Evolutionary conservation across 2,113 vertebrate genomes (phyloP), one percentile per base, ranked within the genome.

Genomic region (Entelurus aequoreus): DNA sequence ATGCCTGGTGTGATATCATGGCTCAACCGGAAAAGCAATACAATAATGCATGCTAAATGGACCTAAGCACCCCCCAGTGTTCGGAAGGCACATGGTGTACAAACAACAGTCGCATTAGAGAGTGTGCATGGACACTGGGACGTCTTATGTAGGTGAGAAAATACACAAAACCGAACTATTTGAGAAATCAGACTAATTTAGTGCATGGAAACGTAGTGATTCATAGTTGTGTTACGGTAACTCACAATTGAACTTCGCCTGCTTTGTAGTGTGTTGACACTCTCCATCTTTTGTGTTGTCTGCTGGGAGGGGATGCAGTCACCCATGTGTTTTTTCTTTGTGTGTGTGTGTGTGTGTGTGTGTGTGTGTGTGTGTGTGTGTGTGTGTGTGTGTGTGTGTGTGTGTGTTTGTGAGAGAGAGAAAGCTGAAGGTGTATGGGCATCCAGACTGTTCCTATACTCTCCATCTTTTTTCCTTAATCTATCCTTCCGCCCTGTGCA

Each of bases 401-500:
- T 68, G 54, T 44, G 12, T 62, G 13, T 44, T 58, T 38, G 58
- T 57, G 63, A 65, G 38, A 40, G 38, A 42, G 40, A 8, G 40
- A 42, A 9, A 63, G 76, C 68, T 53, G 80, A 61, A 72, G 67
- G 68, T 74, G 74, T 61, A 76, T 81, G 81, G 79, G 82, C 52
- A 77, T 79, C 79, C 81, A 78, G 63, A 77, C 76, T 28, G 66
- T 71, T 77, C 81, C 82, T 66, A 35, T 72, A 77, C 76, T 74
- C 63, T 60, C 47, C 54, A 65, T 76, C 70, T 68, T 74, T 78
- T 81, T 68, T 76, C 70, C 72, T 78, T 86, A 84, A 84, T 88
- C 87, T 84, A 70, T 79, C 81, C 69, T 65, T 79, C 77, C 76
- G 74, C 85, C 85, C 84, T 82, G 80, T 62, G 86, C 78, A 76